Conservation (phyloP, 2,113 vertebrate species). For the Toxotes jaculatrix region DNA sequence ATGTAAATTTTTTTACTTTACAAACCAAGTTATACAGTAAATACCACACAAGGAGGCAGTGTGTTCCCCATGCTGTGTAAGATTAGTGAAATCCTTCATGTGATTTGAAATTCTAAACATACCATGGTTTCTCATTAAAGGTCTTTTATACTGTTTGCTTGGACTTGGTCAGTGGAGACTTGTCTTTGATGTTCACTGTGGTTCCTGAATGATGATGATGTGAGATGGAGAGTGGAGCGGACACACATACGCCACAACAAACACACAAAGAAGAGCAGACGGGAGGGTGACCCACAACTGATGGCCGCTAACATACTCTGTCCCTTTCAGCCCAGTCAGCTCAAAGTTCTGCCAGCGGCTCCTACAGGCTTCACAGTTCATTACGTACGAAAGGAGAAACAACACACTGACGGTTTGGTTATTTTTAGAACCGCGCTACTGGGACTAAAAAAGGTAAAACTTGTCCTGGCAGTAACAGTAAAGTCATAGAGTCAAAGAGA, state of each 20-base stretch:
- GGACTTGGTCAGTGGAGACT: constrained; percentile 43
- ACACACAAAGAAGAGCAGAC: constrained; percentile 18
- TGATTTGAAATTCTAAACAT: constrained; percentile 39
- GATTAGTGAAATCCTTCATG: constrained; percentile 9
- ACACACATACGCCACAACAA: constrained; percentile 44
- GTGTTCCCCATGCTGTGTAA: not conserved
- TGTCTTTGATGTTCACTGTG: constrained; percentile 57
- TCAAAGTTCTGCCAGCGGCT: not conserved
- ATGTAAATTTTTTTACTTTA: constrained; percentile 4
- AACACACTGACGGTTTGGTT: not conserved
- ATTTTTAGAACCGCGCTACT: not conserved
- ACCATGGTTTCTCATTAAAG: constrained; percentile 27
- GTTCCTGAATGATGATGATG: constrained; percentile 63
- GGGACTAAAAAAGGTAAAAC: not conserved
- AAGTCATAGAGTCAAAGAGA: not conserved
- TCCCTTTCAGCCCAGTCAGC: not conserved
- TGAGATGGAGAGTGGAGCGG: constrained; percentile 46
- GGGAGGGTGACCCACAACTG: constrained; percentile 37
- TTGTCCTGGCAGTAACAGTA: not conserved
- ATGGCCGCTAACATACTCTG: not conserved
- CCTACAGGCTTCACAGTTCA: not conserved
- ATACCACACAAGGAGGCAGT: not conserved
- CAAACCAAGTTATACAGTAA: not conserved
- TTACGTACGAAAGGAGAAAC: not conserved
- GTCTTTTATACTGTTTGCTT: constrained; percentile 35